Evolutionary conservation across 2,113 vertebrate genomes (phyloP).

Genomic region (Hyla sarda): DNA sequence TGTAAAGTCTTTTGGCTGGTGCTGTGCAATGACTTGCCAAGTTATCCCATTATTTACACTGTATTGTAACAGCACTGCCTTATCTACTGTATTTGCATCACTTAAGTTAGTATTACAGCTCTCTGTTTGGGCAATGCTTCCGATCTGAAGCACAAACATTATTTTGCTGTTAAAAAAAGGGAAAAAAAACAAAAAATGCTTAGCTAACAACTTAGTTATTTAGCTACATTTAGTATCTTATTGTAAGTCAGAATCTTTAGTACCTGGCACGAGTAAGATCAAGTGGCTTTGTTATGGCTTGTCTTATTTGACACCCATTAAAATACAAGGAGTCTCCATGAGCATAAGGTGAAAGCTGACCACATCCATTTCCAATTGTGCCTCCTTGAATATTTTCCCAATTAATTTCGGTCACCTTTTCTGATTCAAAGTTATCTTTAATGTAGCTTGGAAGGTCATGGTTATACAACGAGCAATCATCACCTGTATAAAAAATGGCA

Average conservation of each 20-base stretch:
- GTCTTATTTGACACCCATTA: slow-evolving; percentile 93
- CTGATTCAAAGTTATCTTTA: slow-evolving; percentile 98
- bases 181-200: neutral
- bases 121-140: slow-evolving; percentile 92
- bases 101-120: slow-evolving; percentile 95
- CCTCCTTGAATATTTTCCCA: slow-evolving; percentile 97
- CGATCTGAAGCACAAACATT: slow-evolving; percentile 99
- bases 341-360: slow-evolving; percentile 94
- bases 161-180: slow-evolving; percentile 85
- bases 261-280: slow-evolving; percentile 98
- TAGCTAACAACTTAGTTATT: neutral
- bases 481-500: slow-evolving; percentile 73
- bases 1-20: slow-evolving; percentile 97
- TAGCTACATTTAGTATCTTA: neutral
- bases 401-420: slow-evolving; percentile 88
- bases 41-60: slow-evolving; percentile 94
- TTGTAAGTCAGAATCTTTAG: neutral
- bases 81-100: slow-evolving; percentile 87
- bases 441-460: slow-evolving; percentile 93
- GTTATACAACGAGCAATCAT: slow-evolving; percentile 91
- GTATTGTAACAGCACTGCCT: slow-evolving; percentile 95
- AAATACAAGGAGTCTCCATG: slow-evolving; percentile 98
- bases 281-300: slow-evolving; percentile 93
- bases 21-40: slow-evolving; percentile 97
- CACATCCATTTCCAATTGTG: slow-evolving; percentile 92